These are phyloP conservation scores for Lontra canadensis DNA, from an alignment of 2,113 vertebrate species.

Conservation along the genomic window DNA sequence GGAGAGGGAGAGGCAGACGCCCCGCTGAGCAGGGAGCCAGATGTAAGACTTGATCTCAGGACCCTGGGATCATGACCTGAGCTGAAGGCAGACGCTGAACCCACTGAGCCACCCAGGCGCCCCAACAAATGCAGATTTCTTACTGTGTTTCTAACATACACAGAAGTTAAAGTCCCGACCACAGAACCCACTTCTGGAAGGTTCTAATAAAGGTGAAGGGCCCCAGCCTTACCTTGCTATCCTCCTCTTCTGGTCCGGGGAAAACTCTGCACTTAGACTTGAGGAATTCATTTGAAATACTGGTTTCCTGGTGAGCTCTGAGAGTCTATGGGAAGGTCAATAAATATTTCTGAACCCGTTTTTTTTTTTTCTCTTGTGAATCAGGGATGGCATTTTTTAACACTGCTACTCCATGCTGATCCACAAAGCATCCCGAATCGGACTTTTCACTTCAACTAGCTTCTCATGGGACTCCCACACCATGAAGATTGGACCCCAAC, in stretches of 20 bases:
- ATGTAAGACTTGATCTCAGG: background rate
- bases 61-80: background rate
- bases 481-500: background rate
- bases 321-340: background rate
- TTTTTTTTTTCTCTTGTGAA: background rate
- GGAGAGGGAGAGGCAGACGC: background rate
- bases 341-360: background rate
- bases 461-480: background rate
- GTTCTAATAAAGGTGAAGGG: background rate
- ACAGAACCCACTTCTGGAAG: background rate
- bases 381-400: too few species aligned
- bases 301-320: background rate
- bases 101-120: background rate
- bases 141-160: background rate
- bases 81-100: background rate
- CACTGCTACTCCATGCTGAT: background rate
- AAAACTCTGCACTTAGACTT: background rate
- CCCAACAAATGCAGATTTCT: background rate
- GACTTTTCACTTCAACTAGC: background rate
- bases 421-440: background rate
- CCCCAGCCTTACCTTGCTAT: background rate
- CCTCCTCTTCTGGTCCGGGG: fast-evolving
- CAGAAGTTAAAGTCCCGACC: background rate
- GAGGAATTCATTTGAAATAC: background rate
- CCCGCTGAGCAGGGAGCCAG: background rate